Evolutionary conservation across 2,888 invertebrate species (phyloP).

Genomic region (Fragum whitleyi): DNA sequence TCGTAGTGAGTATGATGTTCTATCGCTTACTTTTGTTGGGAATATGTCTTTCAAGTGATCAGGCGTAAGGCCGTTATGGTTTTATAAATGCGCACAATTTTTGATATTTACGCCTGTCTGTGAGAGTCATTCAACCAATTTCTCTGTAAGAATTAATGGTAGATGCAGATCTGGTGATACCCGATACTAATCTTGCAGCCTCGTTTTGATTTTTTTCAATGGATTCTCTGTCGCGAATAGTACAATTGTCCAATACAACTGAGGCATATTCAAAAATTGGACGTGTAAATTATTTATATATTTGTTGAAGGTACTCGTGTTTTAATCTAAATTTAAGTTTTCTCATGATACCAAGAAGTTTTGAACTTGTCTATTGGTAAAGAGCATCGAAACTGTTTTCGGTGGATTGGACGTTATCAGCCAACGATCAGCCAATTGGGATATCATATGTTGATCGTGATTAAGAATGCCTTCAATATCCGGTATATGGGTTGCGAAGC

Average conservation of each 20-base stretch:
- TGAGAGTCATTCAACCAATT: conserved; percentile 20
- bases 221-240: background rate
- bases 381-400: no score
- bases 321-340: conserved; percentile 17
- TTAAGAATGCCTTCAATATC: no score
- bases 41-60: no score
- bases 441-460: no score
- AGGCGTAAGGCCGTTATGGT: no score
- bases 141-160: conserved; percentile 10
- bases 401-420: no score
- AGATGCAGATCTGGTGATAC: conserved; percentile 33
- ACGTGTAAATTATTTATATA: conserved; percentile 10
- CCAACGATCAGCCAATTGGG: no score
- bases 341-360: conserved; percentile 32
- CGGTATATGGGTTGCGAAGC: no score
- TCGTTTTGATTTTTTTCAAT: conserved; percentile 36
- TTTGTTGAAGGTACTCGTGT: conserved; percentile 7
- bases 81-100: background rate
- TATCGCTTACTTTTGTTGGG: no score
- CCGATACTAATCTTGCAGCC: conserved; percentile 33
- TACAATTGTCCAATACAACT: conserved; percentile 19
- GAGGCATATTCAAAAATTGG: conserved; percentile 15
- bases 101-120: conserved; percentile 24
- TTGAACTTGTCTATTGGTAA: conserved; percentile 24
- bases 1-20: no score